Evolutionary conservation across 1,140 invertebrate genomes (phyloP).

Genomic region (Scylla paramamosain): DNA sequence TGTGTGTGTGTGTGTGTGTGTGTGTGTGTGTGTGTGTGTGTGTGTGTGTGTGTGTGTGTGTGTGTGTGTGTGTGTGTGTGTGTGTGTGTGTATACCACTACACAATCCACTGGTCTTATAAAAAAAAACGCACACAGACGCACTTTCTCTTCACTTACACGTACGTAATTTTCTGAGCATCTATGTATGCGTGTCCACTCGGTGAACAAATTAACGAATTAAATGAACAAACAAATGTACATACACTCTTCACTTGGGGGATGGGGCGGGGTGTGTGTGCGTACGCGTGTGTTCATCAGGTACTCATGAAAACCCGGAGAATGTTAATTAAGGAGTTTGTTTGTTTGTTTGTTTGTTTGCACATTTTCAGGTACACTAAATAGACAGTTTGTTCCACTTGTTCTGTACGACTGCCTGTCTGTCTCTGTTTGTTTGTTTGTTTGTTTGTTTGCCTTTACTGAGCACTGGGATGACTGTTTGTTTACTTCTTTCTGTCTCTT

Average conservation of each 20-base stretch:
- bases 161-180: too few species aligned
- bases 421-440: neutral
- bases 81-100: neutral
- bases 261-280: neutral
- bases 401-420: neutral
- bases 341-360: neutral
- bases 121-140: too few species aligned
- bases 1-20: too few species aligned
- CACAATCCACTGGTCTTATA: neutral
- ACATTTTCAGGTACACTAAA: neutral
- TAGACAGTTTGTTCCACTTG: too few species aligned
- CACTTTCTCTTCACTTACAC: too few species aligned
- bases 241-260: neutral
- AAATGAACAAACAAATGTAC: too few species aligned
- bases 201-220: too few species aligned
- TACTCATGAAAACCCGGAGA: too few species aligned
- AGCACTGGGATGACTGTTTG: too few species aligned
- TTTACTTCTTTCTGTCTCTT: neutral
- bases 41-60: conserved; percentile 27
- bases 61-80: conserved; percentile 32
- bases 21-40: neutral
- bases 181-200: too few species aligned
- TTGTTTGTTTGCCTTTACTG: neutral
- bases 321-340: neutral
- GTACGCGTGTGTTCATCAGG: neutral